phyloP scores from a whole-genome alignment of 2,113 vertebrate genomes.

The Danionella cerebrum region DNA sequence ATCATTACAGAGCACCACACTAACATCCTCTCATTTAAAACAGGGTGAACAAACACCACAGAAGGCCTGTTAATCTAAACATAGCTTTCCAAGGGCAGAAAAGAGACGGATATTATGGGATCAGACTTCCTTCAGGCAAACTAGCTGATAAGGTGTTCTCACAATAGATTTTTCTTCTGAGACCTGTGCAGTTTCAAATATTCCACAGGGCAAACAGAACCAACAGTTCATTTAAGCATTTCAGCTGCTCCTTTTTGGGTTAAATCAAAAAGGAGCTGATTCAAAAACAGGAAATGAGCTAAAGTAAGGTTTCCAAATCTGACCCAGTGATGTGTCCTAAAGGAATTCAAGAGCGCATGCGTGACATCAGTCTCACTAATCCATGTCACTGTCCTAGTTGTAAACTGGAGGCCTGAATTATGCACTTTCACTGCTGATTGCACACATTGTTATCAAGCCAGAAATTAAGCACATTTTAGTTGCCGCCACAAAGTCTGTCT shows the following conservation, averaged over 20 bases:
- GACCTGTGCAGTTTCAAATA: neutral
- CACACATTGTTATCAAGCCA: neutral
- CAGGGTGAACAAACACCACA: constrained; percentile 20
- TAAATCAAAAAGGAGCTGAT: neutral
- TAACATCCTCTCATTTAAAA: constrained; percentile 31
- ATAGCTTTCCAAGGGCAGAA: constrained; percentile 14
- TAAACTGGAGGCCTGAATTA: neutral
- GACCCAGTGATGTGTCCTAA: constrained; percentile 5
- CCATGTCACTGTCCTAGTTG: constrained; percentile 36
- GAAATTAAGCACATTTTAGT: neutral
- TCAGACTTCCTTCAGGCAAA: constrained; percentile 12
- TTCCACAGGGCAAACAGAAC: neutral
- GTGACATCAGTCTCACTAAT: constrained; percentile 24
- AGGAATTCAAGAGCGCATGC: constrained; percentile 2
- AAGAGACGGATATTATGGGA: constrained; percentile 1
- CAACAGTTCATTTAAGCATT: neutral
- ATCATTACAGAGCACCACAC: constrained; percentile 29
- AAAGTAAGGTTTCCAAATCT: neutral
- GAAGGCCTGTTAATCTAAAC: constrained; percentile 16
- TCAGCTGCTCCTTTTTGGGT: neutral
- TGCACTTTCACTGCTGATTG: neutral
- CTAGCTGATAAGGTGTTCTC: neutral
- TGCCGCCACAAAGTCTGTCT: neutral
- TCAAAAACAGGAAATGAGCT: neutral
- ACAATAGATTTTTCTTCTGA: neutral